phyloP scores from a whole-genome alignment of 37 sponge, comb jelly and placozoan species.

The Dysidea cf. avara region DNA sequence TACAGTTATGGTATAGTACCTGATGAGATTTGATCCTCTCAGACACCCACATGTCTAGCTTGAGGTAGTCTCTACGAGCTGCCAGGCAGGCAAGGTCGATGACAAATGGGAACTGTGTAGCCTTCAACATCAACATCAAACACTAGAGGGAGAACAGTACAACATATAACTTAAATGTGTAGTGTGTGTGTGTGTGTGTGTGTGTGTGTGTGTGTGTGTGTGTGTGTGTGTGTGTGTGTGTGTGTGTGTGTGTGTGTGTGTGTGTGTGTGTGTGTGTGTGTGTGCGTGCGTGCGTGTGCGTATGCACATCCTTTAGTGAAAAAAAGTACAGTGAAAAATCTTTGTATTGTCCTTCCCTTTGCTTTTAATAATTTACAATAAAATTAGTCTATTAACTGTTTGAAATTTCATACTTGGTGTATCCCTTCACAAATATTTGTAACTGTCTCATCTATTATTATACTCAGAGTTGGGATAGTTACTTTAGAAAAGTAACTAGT shows the following conservation, averaged over 20 bases:
- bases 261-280: neutral
- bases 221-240: conserved; percentile 1
- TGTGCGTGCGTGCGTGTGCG: no score
- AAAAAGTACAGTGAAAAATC: no score
- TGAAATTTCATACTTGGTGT: no score
- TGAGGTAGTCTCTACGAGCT: conserved; percentile 86
- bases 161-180: neutral
- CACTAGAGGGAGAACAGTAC: conserved; percentile 4
- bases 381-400: no score
- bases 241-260: neutral
- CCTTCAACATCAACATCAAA: conserved; percentile 71
- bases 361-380: no score
- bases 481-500: no score
- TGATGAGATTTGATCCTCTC: conserved; percentile 87
- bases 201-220: neutral
- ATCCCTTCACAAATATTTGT: no score
- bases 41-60: conserved; percentile 94
- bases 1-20: conserved; percentile 39
- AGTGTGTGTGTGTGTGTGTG: neutral
- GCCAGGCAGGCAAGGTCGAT: conserved; percentile 94
- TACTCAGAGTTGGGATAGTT: no score
- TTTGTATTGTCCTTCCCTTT: no score
- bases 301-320: no score
- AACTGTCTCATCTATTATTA: no score
- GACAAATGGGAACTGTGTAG: conserved; percentile 86